Conservation (phyloP, 2,113 vertebrate genomes). For the Acanthochromis polyacanthus region DNA sequence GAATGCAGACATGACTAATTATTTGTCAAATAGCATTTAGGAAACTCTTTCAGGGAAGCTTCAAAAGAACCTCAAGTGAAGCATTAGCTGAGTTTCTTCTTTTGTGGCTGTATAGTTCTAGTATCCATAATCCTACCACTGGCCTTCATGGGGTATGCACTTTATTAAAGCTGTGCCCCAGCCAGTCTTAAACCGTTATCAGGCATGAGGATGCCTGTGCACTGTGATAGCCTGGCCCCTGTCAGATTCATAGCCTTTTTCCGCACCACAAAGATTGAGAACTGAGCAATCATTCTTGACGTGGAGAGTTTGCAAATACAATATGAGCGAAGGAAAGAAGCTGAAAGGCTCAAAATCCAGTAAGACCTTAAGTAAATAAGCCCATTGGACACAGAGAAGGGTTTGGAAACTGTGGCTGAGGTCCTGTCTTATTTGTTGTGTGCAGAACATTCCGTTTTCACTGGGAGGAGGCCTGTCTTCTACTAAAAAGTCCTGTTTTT, state of each 20-base stretch:
- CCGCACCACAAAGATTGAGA: constrained; percentile 73
- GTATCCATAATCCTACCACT: constrained; percentile 72
- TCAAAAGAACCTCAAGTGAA: constrained; percentile 64
- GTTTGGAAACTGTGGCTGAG: constrained; percentile 69
- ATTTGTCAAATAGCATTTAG: constrained; percentile 73
- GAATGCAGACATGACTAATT: constrained; percentile 72
- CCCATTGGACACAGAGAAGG: constrained; percentile 79
- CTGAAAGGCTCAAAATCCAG: constrained; percentile 79
- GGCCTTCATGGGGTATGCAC: constrained; percentile 68
- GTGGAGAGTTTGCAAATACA: constrained; percentile 80
- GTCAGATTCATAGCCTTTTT: constrained; percentile 73
- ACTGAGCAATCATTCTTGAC: constrained; percentile 79
- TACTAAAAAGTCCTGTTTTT: constrained; percentile 46
- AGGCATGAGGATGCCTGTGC: constrained; percentile 70
- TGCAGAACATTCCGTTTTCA: constrained; percentile 56
- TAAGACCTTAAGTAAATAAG: constrained; percentile 83
- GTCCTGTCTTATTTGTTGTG: constrained; percentile 76
- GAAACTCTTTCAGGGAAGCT: constrained; percentile 52
- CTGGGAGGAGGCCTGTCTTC: constrained; percentile 36
- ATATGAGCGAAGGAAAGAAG: constrained; percentile 74
- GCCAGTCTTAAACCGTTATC: constrained; percentile 69
- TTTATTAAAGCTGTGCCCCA: constrained; percentile 67
- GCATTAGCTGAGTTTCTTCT: constrained; percentile 62
- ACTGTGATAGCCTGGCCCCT: constrained; percentile 67
- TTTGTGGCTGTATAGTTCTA: constrained; percentile 73